These are phyloP conservation scores for Hirudinaria manillensis DNA, from an alignment of 2,888 invertebrate genomes.

Conservation along the genomic window DNA sequence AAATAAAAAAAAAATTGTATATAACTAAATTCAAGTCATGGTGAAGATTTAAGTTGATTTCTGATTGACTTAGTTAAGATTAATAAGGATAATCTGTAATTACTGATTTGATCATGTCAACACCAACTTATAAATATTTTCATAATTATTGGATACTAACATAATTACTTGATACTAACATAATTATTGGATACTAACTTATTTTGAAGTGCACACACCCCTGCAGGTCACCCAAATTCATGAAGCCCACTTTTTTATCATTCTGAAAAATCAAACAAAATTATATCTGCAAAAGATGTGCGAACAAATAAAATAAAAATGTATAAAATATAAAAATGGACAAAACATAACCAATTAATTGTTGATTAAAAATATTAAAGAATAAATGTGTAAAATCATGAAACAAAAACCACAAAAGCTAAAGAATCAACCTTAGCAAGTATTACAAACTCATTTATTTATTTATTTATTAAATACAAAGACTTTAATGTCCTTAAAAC, in stretches of 20 bases:
- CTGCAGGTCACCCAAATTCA: slow-evolving; percentile 96
- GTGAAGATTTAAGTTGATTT: not conserved
- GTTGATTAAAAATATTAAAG: no score
- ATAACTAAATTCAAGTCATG: not conserved
- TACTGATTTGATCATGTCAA: not conserved
- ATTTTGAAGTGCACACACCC: slow-evolving; percentile 99
- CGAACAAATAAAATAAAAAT: no score
- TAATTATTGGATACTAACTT: slow-evolving; percentile 46
- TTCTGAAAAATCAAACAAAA: slow-evolving; percentile 62
- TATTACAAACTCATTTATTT: no score
- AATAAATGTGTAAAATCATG: no score
- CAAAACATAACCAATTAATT: no score
- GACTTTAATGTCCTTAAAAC: no score
- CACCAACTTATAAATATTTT: not conserved
- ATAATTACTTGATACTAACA: not conserved
- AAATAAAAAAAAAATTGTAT: slow-evolving; percentile 33
- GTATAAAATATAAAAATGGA: no score
- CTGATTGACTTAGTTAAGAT: not conserved
- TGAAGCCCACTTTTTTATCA: slow-evolving; percentile 88
- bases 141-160: not conserved
- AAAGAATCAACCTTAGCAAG: no score
- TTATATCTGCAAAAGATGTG: not conserved
- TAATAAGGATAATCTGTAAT: not conserved
- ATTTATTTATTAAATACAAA: no score
- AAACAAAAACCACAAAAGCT: no score